Evolutionary conservation across 1,140 invertebrate species (phyloP), one percentile per base, ranked within the genome.

Genomic region (Lethocerus indicus): DNA sequence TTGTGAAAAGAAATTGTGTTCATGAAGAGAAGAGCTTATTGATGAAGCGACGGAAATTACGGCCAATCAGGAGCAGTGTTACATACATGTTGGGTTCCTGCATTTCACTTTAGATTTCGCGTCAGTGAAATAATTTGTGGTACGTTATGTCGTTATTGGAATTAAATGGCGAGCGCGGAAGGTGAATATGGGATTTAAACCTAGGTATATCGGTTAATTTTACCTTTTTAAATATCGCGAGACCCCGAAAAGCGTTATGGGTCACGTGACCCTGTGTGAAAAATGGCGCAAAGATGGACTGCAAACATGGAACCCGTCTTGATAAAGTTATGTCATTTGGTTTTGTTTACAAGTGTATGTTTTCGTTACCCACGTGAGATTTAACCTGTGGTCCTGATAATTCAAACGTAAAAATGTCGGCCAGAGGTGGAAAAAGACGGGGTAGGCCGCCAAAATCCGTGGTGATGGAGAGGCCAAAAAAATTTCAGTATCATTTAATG

Each of bases 371-470:
- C 64, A 65, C 63, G 64, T 68, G 62, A 60, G 63, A 57, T 40
- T 37, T 60, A 54, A 52, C 51, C 29, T 54, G 46, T 56, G 57
- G 53, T 62, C 62, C 61, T 63, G 64, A 64, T 57, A 65, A 61
- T 56, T 58, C 58, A 56, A 53, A 53, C 32, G 47, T 40, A 61
- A 75, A 60, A 64, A 88, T 88, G 84, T 81, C 82, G 58, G 78
- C 82, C 57, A 77, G 87, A 68, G 83, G 85, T 57, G 74, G 77
- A 55, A 88, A 89, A 66, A 79, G 87, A 66, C 72, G 84, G 67
- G 87, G 87, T 57, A 77, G 87, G 56, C 87, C 87, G 59, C 87
- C 87, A 55, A 90, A 89, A 73, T 81, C 85, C 50, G 80, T 83
- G 58, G 79, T 78, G 64, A 74, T 83, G 70, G 84, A 87, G 61